Evolutionary conservation across 2,113 vertebrate species (phyloP), one percentile per base, ranked within the genome.

Genomic region (Triplophysa tibetana): DNA sequence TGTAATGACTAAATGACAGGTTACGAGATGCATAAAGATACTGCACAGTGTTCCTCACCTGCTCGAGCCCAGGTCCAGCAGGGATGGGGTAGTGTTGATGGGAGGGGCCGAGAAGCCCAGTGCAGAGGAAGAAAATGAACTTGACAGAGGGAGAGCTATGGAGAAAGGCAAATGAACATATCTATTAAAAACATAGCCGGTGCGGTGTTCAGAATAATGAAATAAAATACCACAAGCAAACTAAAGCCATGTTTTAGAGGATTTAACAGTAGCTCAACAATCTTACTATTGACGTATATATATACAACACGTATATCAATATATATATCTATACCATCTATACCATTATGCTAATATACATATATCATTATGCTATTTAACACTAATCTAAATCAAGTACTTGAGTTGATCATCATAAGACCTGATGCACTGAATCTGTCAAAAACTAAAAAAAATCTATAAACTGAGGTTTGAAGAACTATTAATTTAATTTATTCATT

Each of bases 31-130:
- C 16, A 33, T 26, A 9, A 2, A 62, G 24, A 21, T n/a, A 58
- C 54, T 21, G 7, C 54, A 58, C 54, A 21, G 19, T 6, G 24
- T 64, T 69, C 74, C 89, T 86, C 94, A 98, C 98, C 98, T 98
- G 92, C 93, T 95, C 81, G 95, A 96, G 88, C 94, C 94, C 82
- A 97, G 88, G 86, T 98, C 97, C 58, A 99, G 93, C 64, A 98
- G 85, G 10, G 95, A 94, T 76, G 95, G 92, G 21, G 93, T 89
- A 82, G 91, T 96, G 88, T 94, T 94, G 26, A 96, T 92, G 69
- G 87, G 89, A 85, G 92, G 84, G 86, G 92, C 70, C 19, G 88
- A 83, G 56, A 85, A 81, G 1, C 85, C 89, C 56, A 90, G 23
- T 0, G 88, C 84, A 75, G 91, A 86, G 38, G 87, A 52, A 54